These are phyloP conservation scores for Ibycter americanus DNA, from an alignment of 2,797 vertebrate genomes.

Conservation along the genomic window DNA sequence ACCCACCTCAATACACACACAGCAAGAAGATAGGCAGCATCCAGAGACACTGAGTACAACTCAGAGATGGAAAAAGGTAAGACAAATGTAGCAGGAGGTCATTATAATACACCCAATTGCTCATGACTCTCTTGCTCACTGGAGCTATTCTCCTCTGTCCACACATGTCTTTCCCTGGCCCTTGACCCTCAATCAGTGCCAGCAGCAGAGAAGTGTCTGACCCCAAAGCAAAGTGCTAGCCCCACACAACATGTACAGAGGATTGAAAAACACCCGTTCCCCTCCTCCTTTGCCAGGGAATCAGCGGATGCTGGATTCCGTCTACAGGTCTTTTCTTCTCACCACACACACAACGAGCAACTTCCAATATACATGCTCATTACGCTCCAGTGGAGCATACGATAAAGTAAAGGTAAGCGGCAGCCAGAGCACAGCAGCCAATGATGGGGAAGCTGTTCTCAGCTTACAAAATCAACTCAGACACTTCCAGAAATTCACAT, in stretches of 20 bases:
- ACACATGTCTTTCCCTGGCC: background rate
- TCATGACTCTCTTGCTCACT: background rate
- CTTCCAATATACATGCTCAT: conserved; percentile 59
- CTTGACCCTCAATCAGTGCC: background rate
- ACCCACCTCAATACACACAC: background rate
- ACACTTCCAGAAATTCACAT: conserved; percentile 66
- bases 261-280: background rate
- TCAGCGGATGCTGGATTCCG: background rate
- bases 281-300: background rate
- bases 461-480: conserved; percentile 51
- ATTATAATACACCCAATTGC: background rate
- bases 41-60: background rate
- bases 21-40: background rate
- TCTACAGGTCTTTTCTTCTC: background rate
- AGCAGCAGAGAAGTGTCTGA: background rate
- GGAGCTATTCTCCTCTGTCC: background rate
- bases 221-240: background rate
- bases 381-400: conserved; percentile 45
- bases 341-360: background rate
- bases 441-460: conserved; percentile 23
- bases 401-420: conserved; percentile 8
- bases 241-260: background rate
- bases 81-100: background rate
- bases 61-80: background rate
- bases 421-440: conserved; percentile 29